A percentile compares a stretch with the other conserved stretches of the same genome.
Evolutionary conservation across 2,888 invertebrate species (phyloP).

Genomic region (Corbicula japonica): DNA sequence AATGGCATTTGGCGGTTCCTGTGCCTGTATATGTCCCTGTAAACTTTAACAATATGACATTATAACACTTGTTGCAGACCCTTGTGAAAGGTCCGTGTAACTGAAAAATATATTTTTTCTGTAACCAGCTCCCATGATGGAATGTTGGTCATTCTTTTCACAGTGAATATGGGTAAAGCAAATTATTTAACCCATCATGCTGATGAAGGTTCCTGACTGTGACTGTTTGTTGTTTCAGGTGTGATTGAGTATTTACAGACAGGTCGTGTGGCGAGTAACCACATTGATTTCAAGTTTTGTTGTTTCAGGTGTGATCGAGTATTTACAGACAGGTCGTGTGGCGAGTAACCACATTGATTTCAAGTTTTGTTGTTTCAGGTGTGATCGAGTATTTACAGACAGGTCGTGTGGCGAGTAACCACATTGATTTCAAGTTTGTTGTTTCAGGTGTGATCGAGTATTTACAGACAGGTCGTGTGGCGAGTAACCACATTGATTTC

Average conservation of each 20-base stretch:
- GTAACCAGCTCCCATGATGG: too few species aligned
- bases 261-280: slow-evolving; percentile 95
- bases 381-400: slow-evolving; percentile 98
- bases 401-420: slow-evolving; percentile 95
- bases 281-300: slow-evolving; percentile 99
- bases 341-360: slow-evolving; percentile 97
- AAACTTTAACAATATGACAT: too few species aligned
- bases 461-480: slow-evolving; percentile 95
- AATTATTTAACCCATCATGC: too few species aligned
- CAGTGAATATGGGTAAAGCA: too few species aligned
- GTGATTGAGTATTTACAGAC: slow-evolving; percentile 98
- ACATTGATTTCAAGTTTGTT: slow-evolving; percentile 93
- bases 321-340: slow-evolving; percentile 95
- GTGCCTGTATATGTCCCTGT: too few species aligned
- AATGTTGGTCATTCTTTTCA: too few species aligned
- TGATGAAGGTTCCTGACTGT: too few species aligned
- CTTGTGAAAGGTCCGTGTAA: too few species aligned
- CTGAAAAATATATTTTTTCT: too few species aligned
- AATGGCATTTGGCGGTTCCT: too few species aligned
- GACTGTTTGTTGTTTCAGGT: too few species aligned
- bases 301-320: slow-evolving; percentile 96
- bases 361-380: slow-evolving; percentile 93
- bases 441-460: slow-evolving; percentile 97
- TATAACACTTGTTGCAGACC: too few species aligned
- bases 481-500: slow-evolving; percentile 97